phyloP scores from a whole-genome alignment of 2,113 vertebrate genomes.

The Notothenia coriiceps region DNA sequence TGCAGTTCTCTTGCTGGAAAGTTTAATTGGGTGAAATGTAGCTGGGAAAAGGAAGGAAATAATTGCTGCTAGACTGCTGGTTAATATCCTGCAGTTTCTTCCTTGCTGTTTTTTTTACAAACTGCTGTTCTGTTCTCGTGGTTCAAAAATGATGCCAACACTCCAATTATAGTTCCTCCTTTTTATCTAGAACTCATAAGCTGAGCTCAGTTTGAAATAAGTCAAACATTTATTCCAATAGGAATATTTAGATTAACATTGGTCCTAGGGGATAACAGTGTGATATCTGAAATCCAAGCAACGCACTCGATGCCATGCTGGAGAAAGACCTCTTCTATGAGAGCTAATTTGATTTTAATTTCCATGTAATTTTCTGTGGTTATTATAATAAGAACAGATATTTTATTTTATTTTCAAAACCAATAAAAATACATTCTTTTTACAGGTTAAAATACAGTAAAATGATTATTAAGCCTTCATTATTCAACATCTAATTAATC shows the following conservation, averaged over 20 bases:
- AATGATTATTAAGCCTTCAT: not conserved
- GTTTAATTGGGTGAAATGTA: constrained; percentile 19
- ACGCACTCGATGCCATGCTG: not conserved
- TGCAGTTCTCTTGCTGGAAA: not conserved
- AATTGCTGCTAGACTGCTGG: constrained; percentile 9
- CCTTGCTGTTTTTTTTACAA: constrained; percentile 2
- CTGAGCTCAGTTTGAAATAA: not conserved
- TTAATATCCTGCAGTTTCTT: constrained; percentile 4
- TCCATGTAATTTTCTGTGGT: constrained; percentile 26
- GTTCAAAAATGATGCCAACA: not conserved
- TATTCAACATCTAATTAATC: not conserved
- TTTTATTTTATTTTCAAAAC: not conserved
- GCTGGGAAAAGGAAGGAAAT: constrained; percentile 5
- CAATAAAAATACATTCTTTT: not conserved
- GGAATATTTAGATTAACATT: not conserved
- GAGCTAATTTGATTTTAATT: constrained; percentile 6
- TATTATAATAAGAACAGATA: not conserved
- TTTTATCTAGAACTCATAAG: not conserved
- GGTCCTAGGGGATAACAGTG: not conserved
- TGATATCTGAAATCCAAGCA: not conserved
- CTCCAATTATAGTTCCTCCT: not conserved
- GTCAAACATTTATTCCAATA: not conserved
- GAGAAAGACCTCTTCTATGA: constrained; percentile 5
- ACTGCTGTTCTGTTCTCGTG: not conserved
- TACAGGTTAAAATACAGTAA: not conserved